Evolutionary conservation across 2,113 vertebrate genomes (phyloP).

Genomic region (Pollachius pollachius): DNA sequence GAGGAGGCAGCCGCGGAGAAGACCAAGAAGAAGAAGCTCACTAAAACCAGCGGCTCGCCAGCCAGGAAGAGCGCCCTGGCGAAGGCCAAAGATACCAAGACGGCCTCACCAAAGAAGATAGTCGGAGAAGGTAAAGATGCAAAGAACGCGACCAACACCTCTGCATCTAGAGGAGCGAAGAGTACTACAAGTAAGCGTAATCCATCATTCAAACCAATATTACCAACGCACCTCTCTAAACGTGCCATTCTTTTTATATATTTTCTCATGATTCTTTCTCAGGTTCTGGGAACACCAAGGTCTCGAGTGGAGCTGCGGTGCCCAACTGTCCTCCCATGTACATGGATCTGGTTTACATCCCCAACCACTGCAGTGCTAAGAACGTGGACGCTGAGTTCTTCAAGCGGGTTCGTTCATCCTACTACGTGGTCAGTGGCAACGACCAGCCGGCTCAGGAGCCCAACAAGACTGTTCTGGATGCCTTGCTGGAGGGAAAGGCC

Average conservation of each 20-base stretch:
- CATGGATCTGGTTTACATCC: constrained; percentile 96
- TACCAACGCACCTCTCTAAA: neutral
- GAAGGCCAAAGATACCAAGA: constrained; percentile 86
- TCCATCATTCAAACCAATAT: neutral
- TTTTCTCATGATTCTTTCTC: constrained; percentile 10
- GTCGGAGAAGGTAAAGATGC: constrained; percentile 89
- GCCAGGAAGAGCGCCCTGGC: constrained; percentile 84
- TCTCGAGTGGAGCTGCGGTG: constrained; percentile 69
- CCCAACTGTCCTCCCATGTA: constrained; percentile 90
- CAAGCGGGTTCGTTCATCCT: constrained; percentile 90
- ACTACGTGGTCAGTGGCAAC: constrained; percentile 97
- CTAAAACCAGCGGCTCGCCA: constrained; percentile 87
- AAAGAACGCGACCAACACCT: constrained; percentile 93
- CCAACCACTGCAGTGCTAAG: constrained; percentile 96
- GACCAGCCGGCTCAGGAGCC: constrained; percentile 88
- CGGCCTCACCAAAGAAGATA: constrained; percentile 86
- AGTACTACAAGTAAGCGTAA: constrained; percentile 78
- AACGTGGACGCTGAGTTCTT: constrained; percentile 95
- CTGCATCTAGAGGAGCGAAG: constrained; percentile 86
- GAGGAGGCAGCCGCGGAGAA: constrained; percentile 85
- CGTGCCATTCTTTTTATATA: neutral
- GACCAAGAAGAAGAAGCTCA: constrained; percentile 90
- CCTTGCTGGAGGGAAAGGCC: constrained; percentile 91
- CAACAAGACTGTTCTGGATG: constrained; percentile 87
- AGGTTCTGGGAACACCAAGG: constrained; percentile 82